Evolutionary conservation across 2,888 invertebrate genomes (phyloP), one percentile per base, ranked within the genome.

Genomic region (Barypeithes pellucidus): DNA sequence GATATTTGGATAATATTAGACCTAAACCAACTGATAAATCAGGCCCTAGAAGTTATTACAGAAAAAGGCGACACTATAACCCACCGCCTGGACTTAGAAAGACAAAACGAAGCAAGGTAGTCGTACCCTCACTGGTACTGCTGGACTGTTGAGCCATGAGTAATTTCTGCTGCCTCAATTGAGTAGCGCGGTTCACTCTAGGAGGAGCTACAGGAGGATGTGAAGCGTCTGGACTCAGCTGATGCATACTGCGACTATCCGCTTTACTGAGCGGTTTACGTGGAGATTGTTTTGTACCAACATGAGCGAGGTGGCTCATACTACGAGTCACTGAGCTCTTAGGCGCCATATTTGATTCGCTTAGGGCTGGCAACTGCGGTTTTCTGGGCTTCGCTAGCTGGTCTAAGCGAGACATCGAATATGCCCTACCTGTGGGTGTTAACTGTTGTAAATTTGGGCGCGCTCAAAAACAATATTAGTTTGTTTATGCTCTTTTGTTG

Each of bases 341-440:
- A 74, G 82, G 77, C 67, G 81, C 75, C 78, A 79, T 72, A 75
- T 78, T 81, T 74, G 77, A 79, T 81, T 86, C 86, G 76, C 84
- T 80, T 77, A 86, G 81, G 62, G 86, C 82, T 75, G 85, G 83
- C 79, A 86, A 81, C 82, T 69, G 41, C 5, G 72, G 74, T 61
- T 75, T 84, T 81, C 93, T 89, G 79, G 94, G 93, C 87, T 91
- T 91, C 81, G 94, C 90, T 86, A 94, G 89, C 86, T 93, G 92
- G 91, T 96, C 96, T 89, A 96, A 91, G 82, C 96, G 93, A 84
- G 95, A 94, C 95, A 96, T 95, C 87, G 95, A 95, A 89, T 94
- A 94, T 84, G 96, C 95, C 91, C 96, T 95, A 91, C 93, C 75
- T 75, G 52, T 70, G 43, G 60, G 41, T 33, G 43, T 33, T 16